These are phyloP conservation scores for Potorous gilbertii DNA, from an alignment of 2,797 vertebrate genomes.

Conservation along the genomic window DNA sequence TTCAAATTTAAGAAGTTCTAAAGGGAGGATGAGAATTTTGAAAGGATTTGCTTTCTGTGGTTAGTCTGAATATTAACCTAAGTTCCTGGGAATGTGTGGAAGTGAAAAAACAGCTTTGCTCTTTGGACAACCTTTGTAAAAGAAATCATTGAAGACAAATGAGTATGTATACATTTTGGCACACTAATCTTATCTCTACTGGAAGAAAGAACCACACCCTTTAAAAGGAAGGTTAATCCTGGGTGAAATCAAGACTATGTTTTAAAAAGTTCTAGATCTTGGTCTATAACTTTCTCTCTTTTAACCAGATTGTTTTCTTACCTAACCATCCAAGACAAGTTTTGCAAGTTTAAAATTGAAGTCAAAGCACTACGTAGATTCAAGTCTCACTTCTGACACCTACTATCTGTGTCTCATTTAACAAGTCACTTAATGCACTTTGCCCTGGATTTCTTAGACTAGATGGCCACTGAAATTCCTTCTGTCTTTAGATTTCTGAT, in stretches of 20 bases:
- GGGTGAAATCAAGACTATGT: too few relatives aligned
- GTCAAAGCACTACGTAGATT: not conserved
- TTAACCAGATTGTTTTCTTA: not conserved
- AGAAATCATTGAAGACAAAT: slow-evolving; percentile 16
- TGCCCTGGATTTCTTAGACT: not conserved
- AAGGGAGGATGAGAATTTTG: slow-evolving; percentile 12
- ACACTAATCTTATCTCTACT: not conserved
- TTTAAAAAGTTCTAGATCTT: slow-evolving; percentile 17
- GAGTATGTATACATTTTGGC: not conserved
- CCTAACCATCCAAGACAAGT: not conserved
- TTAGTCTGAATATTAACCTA: not conserved
- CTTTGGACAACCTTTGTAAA: slow-evolving; percentile 32
- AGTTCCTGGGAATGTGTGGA: not conserved
- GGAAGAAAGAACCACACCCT: not conserved
- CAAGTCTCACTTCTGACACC: not conserved
- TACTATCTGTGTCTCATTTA: not conserved
- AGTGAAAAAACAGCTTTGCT: slow-evolving; percentile 27
- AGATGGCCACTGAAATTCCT: not conserved
- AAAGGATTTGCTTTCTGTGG: slow-evolving; percentile 26
- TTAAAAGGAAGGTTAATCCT: not conserved
- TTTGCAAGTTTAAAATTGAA: not conserved
- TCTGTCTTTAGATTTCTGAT: not conserved
- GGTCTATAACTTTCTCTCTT: not conserved
- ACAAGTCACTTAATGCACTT: not conserved
- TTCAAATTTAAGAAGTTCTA: not conserved